Conservation (phyloP, 2,888 invertebrate species). For the Esperia sulphurella region DNA sequence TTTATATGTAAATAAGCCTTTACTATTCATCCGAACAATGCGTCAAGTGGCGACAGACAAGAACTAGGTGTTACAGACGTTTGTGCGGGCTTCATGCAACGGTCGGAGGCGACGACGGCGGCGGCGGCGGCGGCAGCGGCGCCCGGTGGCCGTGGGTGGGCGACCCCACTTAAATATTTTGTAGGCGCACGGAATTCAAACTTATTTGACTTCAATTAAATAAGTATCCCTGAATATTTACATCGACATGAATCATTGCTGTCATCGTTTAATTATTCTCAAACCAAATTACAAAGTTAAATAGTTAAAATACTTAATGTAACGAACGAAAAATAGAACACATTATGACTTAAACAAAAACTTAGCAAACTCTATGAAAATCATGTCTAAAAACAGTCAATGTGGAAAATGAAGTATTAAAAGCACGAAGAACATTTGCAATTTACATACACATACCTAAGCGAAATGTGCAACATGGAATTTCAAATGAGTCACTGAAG, state of each 20-base stretch:
- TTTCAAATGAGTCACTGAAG: slow-evolving; percentile 54
- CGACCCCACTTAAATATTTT: background rate
- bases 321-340: no score
- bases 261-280: no score
- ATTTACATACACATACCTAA: slow-evolving; percentile 6
- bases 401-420: no score
- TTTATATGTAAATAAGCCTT: no score
- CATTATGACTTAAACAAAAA: no score
- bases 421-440: background rate
- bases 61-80: background rate
- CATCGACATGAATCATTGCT: no score
- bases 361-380: no score
- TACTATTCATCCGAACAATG: background rate
- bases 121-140: background rate
- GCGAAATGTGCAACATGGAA: slow-evolving; percentile 24
- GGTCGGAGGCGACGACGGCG: background rate
- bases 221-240: background rate
- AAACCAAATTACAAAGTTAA: no score
- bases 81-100: background rate
- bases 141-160: background rate
- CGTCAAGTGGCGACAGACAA: background rate
- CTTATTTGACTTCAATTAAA: background rate
- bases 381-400: no score
- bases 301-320: no score
- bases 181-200: background rate